These are phyloP conservation scores for Pocillopora damicornis DNA, from an alignment of 64 coral and sea anemone species.

Conservation along the genomic window DNA sequence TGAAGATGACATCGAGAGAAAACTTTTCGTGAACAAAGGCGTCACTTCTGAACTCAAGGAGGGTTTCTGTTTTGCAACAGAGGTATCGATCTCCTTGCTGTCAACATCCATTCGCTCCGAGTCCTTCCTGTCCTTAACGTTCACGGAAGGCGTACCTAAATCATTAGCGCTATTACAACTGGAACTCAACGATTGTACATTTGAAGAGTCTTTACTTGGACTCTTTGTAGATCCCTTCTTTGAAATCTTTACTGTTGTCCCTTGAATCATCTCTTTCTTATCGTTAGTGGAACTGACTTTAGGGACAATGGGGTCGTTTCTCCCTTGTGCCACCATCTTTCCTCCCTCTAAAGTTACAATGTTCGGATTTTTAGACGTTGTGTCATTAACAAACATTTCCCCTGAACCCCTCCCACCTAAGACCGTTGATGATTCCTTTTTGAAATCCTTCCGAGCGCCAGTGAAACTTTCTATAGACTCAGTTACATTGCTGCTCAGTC, in stretches of 20 bases:
- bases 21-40: neutral
- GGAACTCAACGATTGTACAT: neutral
- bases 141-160: neutral
- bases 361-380: neutral
- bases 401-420: neutral
- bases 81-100: neutral
- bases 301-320: neutral
- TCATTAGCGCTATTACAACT: neutral
- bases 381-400: neutral
- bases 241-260: neutral
- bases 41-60: neutral
- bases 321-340: neutral
- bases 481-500: neutral
- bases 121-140: neutral
- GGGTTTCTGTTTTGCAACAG: neutral
- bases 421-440: neutral
- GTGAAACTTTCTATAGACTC: neutral
- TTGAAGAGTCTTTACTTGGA: neutral
- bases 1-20: slow-evolving; percentile 16
- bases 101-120: neutral
- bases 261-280: neutral
- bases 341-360: neutral
- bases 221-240: neutral
- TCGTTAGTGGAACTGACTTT: neutral
- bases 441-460: neutral